Conservation (phyloP, 2,888 invertebrate genomes). For the Nomada flava region DNA sequence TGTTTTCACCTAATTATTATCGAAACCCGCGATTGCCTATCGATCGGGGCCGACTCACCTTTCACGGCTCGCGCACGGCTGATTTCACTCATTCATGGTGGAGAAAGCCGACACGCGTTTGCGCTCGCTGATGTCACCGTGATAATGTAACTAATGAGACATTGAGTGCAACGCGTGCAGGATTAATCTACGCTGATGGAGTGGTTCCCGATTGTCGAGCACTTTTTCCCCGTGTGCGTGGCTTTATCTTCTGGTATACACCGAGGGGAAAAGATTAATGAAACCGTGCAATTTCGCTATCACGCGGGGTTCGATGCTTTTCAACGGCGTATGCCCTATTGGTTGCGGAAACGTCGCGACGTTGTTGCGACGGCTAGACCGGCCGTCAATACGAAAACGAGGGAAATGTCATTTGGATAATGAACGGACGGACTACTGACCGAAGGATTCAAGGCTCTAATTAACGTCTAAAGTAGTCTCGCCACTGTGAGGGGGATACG, state of each 20-base stretch:
- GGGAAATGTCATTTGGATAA: not conserved
- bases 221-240: constrained; percentile 3
- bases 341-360: not conserved
- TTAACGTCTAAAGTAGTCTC: not conserved
- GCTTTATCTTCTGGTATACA: constrained; percentile 15
- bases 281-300: constrained; percentile 35
- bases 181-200: constrained; percentile 54
- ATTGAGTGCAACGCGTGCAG: constrained; percentile 51
- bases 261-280: constrained; percentile 40
- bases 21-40: constrained; percentile 40
- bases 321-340: not conserved
- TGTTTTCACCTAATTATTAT: constrained; percentile 59
- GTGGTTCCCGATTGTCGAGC: constrained; percentile 37
- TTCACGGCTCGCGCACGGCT: constrained; percentile 32
- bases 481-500: no score
- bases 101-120: constrained; percentile 30
- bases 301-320: not conserved
- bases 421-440: not conserved
- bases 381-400: not conserved
- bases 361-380: no score
- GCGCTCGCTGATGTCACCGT: constrained; percentile 48
- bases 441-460: not conserved
- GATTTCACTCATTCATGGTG: constrained; percentile 60
- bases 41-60: constrained; percentile 35
- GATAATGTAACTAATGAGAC: constrained; percentile 61